phyloP scores from a whole-genome alignment of 2,797 vertebrate species.

The Danio tinwini region DNA sequence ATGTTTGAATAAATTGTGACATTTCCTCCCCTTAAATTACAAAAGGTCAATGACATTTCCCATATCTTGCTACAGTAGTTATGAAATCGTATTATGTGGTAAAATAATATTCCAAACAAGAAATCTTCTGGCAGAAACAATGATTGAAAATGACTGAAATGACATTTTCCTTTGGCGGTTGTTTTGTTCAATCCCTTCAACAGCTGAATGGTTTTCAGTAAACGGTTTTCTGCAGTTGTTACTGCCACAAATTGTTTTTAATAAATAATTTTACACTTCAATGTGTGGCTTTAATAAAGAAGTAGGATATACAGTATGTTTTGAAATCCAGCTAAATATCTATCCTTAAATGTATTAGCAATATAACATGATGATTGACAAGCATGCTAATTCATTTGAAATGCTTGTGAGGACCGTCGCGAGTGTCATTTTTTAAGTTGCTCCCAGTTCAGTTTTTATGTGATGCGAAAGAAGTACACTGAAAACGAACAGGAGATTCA shows the following conservation, averaged over 20 bases:
- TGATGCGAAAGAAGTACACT: not conserved
- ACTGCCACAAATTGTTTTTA: not conserved
- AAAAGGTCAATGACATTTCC: not conserved
- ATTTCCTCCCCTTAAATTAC: conserved; percentile 12
- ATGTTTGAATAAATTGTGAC: not conserved
- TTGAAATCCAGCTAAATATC: not conserved
- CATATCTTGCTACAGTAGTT: not conserved
- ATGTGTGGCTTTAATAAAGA: not conserved
- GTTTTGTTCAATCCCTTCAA: not conserved
- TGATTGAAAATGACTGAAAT: conserved; percentile 11
- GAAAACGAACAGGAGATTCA: no score
- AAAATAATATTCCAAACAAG: not conserved
- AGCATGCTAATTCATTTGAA: not conserved
- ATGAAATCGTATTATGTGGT: not conserved
- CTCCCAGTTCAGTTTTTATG: conserved; percentile 2
- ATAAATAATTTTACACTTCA: not conserved
- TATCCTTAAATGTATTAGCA: not conserved
- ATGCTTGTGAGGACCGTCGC: not conserved
- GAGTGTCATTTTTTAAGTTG: not conserved
- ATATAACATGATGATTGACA: not conserved
- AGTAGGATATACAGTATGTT: not conserved
- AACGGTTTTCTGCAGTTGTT: not conserved
- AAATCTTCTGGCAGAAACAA: not conserved
- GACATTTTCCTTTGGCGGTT: not conserved
- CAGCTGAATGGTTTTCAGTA: not conserved